Evolutionary conservation across 1,140 invertebrate species (phyloP).

Genomic region (Argopecten irradians): DNA sequence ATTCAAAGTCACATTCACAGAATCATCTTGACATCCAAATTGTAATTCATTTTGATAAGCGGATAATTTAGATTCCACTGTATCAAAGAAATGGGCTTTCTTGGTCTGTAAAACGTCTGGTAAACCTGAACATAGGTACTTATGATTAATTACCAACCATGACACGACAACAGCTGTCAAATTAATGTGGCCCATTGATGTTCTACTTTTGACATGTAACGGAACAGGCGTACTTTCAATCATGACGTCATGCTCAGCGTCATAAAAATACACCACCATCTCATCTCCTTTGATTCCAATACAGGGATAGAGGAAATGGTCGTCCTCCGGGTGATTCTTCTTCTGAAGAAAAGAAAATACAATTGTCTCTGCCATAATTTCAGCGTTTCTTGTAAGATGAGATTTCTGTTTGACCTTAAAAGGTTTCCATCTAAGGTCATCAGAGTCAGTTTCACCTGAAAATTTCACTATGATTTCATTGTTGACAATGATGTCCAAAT

Average conservation of each 20-base stretch:
- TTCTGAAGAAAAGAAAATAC: constrained; percentile 36
- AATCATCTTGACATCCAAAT: too few relatives aligned
- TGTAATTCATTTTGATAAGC: constrained; percentile 28
- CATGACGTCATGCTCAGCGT: constrained; percentile 28
- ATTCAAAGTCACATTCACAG: too few relatives aligned
- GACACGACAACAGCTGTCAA: background rate
- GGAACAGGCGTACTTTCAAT: constrained; percentile 3
- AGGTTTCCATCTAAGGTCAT: background rate
- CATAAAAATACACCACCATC: constrained; percentile 29
- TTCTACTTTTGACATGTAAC: background rate
- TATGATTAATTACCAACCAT: constrained; percentile 27
- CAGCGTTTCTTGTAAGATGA: background rate
- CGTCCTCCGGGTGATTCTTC: constrained; percentile 20
- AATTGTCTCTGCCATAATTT: constrained; percentile 28
- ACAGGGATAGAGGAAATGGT: constrained; percentile 26
- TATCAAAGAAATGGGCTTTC: background rate
- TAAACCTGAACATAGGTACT: constrained; percentile 8
- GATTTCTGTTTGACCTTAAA: constrained; percentile 3
- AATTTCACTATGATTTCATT: background rate
- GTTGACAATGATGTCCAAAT: constrained; percentile 24
- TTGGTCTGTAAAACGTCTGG: background rate
- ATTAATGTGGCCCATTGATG: background rate
- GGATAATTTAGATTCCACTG: background rate
- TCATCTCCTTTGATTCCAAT: background rate
- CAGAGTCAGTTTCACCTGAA: background rate